These are phyloP conservation scores for Python bivittatus DNA, from an alignment of 2,113 vertebrate genomes.

Conservation along the genomic window DNA sequence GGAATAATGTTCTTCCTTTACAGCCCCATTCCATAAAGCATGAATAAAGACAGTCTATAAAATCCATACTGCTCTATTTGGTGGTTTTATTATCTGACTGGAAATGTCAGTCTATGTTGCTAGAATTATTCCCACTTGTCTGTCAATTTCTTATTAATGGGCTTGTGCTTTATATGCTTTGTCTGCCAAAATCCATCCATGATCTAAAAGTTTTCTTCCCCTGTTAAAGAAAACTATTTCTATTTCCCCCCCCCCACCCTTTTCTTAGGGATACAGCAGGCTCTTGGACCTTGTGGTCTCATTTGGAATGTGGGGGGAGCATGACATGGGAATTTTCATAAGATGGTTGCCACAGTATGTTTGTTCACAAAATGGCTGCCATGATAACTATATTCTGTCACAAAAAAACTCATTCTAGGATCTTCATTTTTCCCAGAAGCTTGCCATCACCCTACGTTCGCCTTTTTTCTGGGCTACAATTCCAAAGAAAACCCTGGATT, in stretches of 20 bases:
- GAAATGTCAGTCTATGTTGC: neutral
- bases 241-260: neutral
- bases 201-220: neutral
- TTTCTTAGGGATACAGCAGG: neutral
- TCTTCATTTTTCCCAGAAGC: neutral
- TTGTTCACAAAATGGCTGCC: neutral
- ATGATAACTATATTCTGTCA: neutral
- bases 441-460: neutral
- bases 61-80: neutral
- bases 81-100: neutral
- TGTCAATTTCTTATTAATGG: neutral
- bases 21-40: neutral
- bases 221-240: neutral
- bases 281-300: neutral
- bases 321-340: neutral
- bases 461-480: neutral
- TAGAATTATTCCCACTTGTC: neutral
- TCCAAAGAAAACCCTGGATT: neutral
- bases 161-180: neutral
- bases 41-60: neutral
- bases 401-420: neutral
- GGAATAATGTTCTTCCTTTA: neutral
- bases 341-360: neutral
- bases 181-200: neutral
- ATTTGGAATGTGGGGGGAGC: neutral